A percentile compares a stretch with the other conserved stretches of the same genome.
phyloP scores from a whole-genome alignment of 2,797 vertebrate genomes.

The Rhinoraja longicauda region DNA sequence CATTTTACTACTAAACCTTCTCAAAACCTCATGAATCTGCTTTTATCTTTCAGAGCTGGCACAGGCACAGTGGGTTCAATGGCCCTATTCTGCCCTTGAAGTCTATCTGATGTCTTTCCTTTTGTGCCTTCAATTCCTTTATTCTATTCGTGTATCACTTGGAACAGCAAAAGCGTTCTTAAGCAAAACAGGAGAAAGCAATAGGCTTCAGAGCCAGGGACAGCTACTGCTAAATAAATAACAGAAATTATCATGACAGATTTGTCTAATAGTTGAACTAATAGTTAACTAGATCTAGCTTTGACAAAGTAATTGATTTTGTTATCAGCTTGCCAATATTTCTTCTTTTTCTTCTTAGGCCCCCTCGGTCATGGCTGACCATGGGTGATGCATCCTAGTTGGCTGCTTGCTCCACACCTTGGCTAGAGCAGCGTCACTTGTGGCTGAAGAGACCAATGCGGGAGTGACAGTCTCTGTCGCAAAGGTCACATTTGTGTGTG shows the following conservation, averaged over 20 bases:
- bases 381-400: no score
- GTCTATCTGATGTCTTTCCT: slow-evolving; percentile 15
- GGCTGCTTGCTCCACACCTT: no score
- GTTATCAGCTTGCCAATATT: neutral
- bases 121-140: neutral
- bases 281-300: neutral
- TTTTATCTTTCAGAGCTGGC: slow-evolving; percentile 2
- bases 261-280: neutral
- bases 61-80: neutral
- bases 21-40: neutral
- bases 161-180: neutral
- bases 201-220: neutral
- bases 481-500: no score
- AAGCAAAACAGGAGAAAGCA: neutral
- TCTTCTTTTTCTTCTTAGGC: no score
- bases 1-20: slow-evolving; percentile 1
- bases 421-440: no score
- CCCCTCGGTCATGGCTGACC: no score
- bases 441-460: no score
- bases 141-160: neutral
- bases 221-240: neutral
- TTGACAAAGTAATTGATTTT: neutral
- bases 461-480: no score
- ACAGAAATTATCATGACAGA: neutral
- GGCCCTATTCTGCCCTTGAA: neutral